Conservation (phyloP, 35 echinoderm and acorn worm species). For the Holothuria glaberrima region DNA sequence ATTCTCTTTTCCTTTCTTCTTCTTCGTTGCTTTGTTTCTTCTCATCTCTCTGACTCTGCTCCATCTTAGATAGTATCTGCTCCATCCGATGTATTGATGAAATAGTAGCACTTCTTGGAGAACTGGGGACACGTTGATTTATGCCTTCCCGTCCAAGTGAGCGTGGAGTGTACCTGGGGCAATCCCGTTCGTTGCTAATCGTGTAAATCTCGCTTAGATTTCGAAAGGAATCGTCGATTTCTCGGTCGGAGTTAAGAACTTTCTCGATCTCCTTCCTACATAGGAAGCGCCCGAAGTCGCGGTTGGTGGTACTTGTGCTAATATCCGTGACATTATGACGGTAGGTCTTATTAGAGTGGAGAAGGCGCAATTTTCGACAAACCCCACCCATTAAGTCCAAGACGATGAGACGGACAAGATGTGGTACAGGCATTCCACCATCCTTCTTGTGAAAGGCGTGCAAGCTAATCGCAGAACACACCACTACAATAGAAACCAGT, state of each 20-base stretch:
- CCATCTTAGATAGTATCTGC: background rate
- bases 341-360: background rate
- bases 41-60: background rate
- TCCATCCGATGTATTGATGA: background rate
- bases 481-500: slow-evolving; percentile 72
- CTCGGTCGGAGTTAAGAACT: background rate
- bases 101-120: background rate
- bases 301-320: background rate
- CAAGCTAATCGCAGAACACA: slow-evolving; percentile 68
- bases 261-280: background rate
- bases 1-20: background rate
- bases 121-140: background rate
- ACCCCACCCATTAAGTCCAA: slow-evolving; percentile 41
- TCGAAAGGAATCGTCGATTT: background rate
- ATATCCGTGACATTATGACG: background rate
- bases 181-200: background rate
- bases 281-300: background rate
- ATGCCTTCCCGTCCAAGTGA: background rate
- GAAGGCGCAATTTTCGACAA: background rate
- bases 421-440: slow-evolving; percentile 57
- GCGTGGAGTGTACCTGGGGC: background rate
- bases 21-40: background rate
- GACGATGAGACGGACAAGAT: slow-evolving; percentile 56
- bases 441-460: slow-evolving; percentile 74
- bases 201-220: background rate